Evolutionary conservation across 2,113 vertebrate genomes (phyloP).

Genomic region (Thryonomys swinderianus): DNA sequence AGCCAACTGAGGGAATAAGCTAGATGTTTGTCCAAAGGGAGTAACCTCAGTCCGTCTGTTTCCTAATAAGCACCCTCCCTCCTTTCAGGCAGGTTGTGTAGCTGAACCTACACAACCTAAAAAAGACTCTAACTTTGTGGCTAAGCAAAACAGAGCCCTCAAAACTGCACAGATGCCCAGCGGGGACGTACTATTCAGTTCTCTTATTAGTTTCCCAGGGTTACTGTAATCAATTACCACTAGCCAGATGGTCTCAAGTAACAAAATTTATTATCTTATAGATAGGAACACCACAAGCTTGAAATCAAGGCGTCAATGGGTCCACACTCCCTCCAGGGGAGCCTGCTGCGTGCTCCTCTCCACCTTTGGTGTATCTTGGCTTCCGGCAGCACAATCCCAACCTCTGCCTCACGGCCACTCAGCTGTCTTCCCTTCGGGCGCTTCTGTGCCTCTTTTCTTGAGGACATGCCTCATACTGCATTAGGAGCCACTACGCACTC

Average conservation of each 20-base stretch:
- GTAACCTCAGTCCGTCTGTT: not conserved
- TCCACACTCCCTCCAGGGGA: not conserved
- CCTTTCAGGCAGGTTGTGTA: not conserved
- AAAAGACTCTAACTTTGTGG: not conserved
- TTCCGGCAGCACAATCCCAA: not conserved
- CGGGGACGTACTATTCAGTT: accelerated
- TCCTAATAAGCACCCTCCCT: not conserved
- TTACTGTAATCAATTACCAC: not conserved
- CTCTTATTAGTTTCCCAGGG: not conserved
- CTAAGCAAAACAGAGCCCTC: not conserved
- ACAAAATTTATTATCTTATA: not conserved
- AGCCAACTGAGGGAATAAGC: not conserved
- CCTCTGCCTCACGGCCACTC: not conserved
- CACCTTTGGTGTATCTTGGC: too few relatives aligned
- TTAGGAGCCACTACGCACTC: not conserved
- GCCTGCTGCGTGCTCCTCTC: not conserved
- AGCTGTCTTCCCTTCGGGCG: not conserved
- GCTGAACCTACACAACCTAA: not conserved
- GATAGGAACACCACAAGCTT: not conserved
- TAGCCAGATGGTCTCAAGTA: not conserved
- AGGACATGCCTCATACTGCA: not conserved
- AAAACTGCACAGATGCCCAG: not conserved
- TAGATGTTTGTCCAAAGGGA: not conserved
- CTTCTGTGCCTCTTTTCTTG: not conserved
- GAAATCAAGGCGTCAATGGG: not conserved